Base-by-base conservation (phyloP, 1,140 invertebrate genomes). In the Muscidifurax raptorellus region DNA sequence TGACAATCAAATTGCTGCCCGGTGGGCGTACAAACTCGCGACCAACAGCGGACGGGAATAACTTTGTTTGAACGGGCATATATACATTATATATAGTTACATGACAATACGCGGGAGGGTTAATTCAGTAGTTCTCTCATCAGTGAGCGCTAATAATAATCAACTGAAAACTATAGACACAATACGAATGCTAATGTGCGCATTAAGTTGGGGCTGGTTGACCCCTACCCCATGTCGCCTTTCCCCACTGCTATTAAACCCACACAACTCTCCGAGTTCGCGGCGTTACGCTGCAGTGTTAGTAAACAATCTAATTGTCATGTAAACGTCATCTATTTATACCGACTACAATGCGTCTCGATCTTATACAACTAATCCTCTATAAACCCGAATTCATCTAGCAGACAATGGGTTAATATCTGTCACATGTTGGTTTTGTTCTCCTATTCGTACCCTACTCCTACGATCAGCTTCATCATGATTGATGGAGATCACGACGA, bases 321-420 rank as follows among this genome's bases (percentile, higher is more conserved):
- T 30, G 75, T 15, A 64, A 77, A 77, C 75, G 75, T 77, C 75
- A 32, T 77, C 75, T 30, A 30, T 77, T 47, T 44, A n/a, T n/a
- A 76, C 10, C 22, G 40, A 76, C 15, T 52, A 76, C 74, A 76
- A 76, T 44, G 27, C 74, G 6, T 0, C 15, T 47, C 4, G 40
- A 76, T 52, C 40, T 47, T 76, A 25, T 12, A 59, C n/a, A n/a
- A 5, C 25, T 47, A 76, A 76, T 44, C 40, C 40, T 47, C n/a
- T 30, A 2, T 27, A 28, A 76, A 30, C 18, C 10, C 30, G 32
- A n/a, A 74, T 40, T 32, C 32, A 32, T 40, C 30, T 18, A 18
- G 71, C 28, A 22, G 12, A 74, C 52, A 59, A 59, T 59, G 18
- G 52, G n/a, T n/a, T n/a, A n/a, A n/a, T n/a, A 59, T 22, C 1